Evolutionary conservation across 2,888 invertebrate species (phyloP), one percentile per base, ranked within the genome.

Genomic region (Cephus pulcher): DNA sequence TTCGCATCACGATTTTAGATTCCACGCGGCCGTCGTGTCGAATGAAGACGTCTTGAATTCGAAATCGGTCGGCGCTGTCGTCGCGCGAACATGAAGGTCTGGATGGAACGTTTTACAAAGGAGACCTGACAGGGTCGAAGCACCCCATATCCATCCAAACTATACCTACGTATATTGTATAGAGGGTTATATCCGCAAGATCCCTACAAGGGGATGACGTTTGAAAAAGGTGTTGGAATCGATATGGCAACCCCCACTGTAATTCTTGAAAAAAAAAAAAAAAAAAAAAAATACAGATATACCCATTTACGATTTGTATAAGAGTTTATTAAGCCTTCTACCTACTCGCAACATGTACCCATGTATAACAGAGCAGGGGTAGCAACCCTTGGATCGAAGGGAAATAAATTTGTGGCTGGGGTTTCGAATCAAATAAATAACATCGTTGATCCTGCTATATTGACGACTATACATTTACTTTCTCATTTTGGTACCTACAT

Each of bases 41-140:
- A 80, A 75, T 71, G 56, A 74, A 74, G 34, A 76, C 70, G 78
- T 78, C 80, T 78, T 80, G 80, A 80, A 80, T 56, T 56, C 15
- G 56, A 56, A 56, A 56, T 56, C 56, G 56, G 56, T 56, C 56
- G 23, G 23, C 9, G 23, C 56, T 56, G 23, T 23, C 23, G 56
- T 56, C 56, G 56, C 2, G 23, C 56, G 56, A 56, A 56, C 23
- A 56, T 23, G 56, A 56, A 56, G 9, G 23, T 23, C 56, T 56
- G 56, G 56, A 56, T 56, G 56, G 2, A 56, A 56, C 56, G 56
- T 56, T 56, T 56, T 56, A 56, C 23, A 56, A 56, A 23, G 56
- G 23, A 56, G 56, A 23, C 23, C 56, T 23, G 56, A 56, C 56
- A 56, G 56, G 56, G 23, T 56, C 23, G 56, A 56, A 56, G 15